Base-by-base conservation (phyloP, 2,797 vertebrate genomes). In the Lepilemur ruficaudatus region DNA sequence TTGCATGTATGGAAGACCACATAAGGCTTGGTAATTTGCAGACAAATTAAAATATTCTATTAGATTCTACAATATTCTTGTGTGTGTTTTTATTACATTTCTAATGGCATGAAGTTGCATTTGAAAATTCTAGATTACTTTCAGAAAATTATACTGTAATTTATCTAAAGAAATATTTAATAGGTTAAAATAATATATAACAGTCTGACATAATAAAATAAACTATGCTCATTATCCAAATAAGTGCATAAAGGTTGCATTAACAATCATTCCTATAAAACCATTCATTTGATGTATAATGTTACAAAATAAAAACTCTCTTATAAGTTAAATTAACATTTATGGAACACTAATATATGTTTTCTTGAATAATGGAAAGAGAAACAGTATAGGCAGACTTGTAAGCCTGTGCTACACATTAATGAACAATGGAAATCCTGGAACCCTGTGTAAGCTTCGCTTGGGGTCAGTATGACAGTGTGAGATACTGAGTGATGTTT, bases 71-170 rank as follows among this genome's bases (percentile, higher is more conserved):
- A 78, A 67, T 46, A 90, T 61, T 94, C 32, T 81, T 61, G 10
- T 25, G 78, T 73, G 35, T 48, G 7, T 63, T 88, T 95, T 89
- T 63, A 79, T 88, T 93, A 67, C 69, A 72, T 92, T 96, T 94
- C 15, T 2, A 96, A 61, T 76, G 32, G 7, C 22, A 85, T 88
- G 25, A 92, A 96, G 6, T 18, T 90, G 38, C 13, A 55, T 61
- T 94, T 93, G n/a, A 32, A 96, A 95, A 91, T 76, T 73, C 52
- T 93, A 3, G n/a, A 25, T 93, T 87, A 73, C 73, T 78, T 93
- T 81, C 55, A 88, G 73, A 35, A 91, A 82, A 38, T 52, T 93
- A 41, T 55, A 87, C 5, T 89, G 2, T 69, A 73, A 20, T 83
- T 86, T 87, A 38, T 57, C 32, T 78, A 65, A 93, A 89, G 18